Percentiles rank a stretch among this genome's conserved stretches.
Conservation (phyloP, 2,888 invertebrate species). For the Idaea dimidiata region DNA sequence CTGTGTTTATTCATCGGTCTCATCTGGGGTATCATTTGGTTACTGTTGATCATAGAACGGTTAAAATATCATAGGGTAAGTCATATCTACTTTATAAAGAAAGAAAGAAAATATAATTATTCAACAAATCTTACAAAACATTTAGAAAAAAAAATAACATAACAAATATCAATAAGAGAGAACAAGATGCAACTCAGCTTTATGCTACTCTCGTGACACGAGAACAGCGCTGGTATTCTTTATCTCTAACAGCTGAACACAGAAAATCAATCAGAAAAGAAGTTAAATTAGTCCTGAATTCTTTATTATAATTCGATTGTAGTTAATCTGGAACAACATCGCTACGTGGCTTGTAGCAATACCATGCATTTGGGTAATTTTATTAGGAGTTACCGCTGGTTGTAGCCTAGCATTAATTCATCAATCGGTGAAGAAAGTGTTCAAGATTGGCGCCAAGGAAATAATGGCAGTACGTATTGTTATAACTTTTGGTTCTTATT, state of each 20-base stretch:
- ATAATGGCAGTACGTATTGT: slow-evolving; percentile 47
- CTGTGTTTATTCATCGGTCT: slow-evolving; percentile 41
- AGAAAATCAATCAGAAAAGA: no score
- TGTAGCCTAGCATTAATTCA: slow-evolving; percentile 33
- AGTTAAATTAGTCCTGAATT: no score
- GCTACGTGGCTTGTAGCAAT: slow-evolving; percentile 49
- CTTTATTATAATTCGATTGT: no score
- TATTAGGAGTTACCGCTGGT: slow-evolving; percentile 40
- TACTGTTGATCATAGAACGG: slow-evolving; percentile 50
- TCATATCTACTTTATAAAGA: no score
- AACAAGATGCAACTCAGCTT: no score
- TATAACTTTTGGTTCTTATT: background rate
- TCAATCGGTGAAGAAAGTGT: slow-evolving; percentile 40
- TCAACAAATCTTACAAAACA: no score
- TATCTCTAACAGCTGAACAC: no score
- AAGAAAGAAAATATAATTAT: no score
- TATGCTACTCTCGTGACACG: no score
- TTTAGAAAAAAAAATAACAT: no score
- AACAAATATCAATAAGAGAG: no score
- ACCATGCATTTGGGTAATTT: slow-evolving; percentile 55
- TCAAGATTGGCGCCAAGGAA: slow-evolving; percentile 51
- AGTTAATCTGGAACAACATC: slow-evolving; percentile 68
- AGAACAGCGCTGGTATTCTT: no score
- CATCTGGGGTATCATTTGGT: slow-evolving; percentile 58
- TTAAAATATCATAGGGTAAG: slow-evolving; percentile 52